Base-by-base conservation (phyloP, 2,113 vertebrate genomes). In the Dinomys branickii region DNA sequence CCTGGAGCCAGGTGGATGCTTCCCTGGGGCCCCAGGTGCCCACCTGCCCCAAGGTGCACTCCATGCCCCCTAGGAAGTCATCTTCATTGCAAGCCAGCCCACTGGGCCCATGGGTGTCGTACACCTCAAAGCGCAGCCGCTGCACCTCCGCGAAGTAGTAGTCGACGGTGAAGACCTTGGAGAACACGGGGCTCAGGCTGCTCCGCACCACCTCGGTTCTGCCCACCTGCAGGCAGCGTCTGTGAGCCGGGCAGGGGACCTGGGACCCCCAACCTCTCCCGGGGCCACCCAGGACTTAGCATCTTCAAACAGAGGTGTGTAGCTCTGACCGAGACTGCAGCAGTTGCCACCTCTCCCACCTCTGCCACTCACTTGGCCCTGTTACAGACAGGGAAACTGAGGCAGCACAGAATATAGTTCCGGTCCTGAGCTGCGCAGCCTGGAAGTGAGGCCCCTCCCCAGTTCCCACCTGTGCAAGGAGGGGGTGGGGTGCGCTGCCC, bases 131-230 rank as follows among this genome's bases (percentile, higher is more conserved):
- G 0, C 99, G 99, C 96, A 99, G 99, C 97, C 99, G 99, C 99
- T 99, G 99, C 38, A 99, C 99, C 97, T 99, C 99, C 98, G 99
- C 99, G 0, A 99, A 99, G 97, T 99, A 99, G 98, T 99, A 99
- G 94, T 99, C 99, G 38, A 99, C 96, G 0, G 98, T 99, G 97
- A 99, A 99, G 97, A 99, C 99, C 97, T 99, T 99, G 97, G 99
- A 99, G 11, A 99, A 99, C 84, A 99, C 98, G 0, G 99, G 99
- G 97, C 99, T 99, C 97, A 99, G 98, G 98, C 99, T 99, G 99
- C 99, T 99, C 97, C 99, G 99, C 98, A 99, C 99, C 65, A 99
- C 99, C 96, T 99, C 99, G 0, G 99, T 99, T 95, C 99, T 99
- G 98, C 99, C 99, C 97, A 99, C 98, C 99, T 99, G 98, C 47